phyloP scores from a whole-genome alignment of 2,888 invertebrate genomes.

The Acrobasis consociella region DNA sequence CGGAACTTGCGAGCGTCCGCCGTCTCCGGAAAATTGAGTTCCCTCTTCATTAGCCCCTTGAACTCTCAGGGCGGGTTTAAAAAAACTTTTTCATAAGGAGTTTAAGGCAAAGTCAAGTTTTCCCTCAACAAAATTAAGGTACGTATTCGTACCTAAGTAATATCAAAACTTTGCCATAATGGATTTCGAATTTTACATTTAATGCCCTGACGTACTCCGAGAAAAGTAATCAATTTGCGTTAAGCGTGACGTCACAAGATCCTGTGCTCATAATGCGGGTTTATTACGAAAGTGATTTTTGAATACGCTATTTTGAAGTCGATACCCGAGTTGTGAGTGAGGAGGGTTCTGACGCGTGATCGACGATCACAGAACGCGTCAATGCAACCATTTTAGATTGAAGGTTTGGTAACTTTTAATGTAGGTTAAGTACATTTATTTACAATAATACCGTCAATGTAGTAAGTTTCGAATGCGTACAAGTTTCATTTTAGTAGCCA shows the following conservation, averaged over 20 bases:
- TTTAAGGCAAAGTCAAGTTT: slow-evolving; percentile 70
- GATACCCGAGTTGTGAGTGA: slow-evolving; percentile 7
- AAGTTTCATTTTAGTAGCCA: neutral
- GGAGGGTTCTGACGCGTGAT: slow-evolving; percentile 22
- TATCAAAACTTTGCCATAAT: slow-evolving; percentile 75
- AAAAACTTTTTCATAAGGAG: slow-evolving; percentile 67
- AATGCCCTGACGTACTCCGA: slow-evolving; percentile 49
- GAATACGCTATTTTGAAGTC: slow-evolving; percentile 14
- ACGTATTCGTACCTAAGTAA: slow-evolving; percentile 53
- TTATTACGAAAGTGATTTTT: slow-evolving; percentile 29
- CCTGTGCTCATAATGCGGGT: slow-evolving; percentile 30
- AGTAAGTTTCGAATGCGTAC: neutral
- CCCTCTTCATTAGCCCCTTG: slow-evolving; percentile 69
- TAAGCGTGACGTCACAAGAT: slow-evolving; percentile 38
- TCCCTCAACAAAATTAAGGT: slow-evolving; percentile 79
- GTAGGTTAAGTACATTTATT: too few relatives aligned
- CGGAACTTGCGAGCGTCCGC: slow-evolving; percentile 37
- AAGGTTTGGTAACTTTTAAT: slow-evolving; percentile 3
- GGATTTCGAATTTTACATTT: slow-evolving; percentile 78
- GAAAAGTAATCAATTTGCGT: slow-evolving; percentile 59
- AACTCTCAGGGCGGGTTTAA: slow-evolving; percentile 55
- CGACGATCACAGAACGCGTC: slow-evolving; percentile 9
- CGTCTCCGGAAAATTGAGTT: slow-evolving; percentile 62
- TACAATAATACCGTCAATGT: neutral
- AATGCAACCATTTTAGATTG: slow-evolving; percentile 18